Percentiles rank a stretch among this genome's conserved stretches.
Conservation (phyloP, 2,113 vertebrate species). For the Hemiscyllium ocellatum region DNA sequence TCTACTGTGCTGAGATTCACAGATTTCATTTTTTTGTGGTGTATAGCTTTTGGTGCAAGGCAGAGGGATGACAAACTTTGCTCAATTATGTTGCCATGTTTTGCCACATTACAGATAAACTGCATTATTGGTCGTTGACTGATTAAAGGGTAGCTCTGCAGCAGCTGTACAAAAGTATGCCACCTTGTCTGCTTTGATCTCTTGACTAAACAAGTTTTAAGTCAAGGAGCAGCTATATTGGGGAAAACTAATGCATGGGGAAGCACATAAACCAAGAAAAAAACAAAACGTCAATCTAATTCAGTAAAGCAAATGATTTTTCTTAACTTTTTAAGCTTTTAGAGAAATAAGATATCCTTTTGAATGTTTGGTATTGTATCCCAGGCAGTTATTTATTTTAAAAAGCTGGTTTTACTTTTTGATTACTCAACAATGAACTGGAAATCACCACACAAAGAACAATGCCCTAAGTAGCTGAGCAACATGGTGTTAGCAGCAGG, state of each 20-base stretch:
- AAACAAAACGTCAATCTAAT: not conserved
- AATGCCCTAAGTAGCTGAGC: not conserved
- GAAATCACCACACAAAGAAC: not conserved
- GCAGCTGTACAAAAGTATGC: not conserved
- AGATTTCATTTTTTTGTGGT: not conserved
- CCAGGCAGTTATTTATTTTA: not conserved
- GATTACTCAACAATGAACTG: not conserved
- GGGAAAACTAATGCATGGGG: not conserved
- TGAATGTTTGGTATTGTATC: not conserved
- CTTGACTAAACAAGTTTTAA: not conserved
- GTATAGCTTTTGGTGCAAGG: not conserved
- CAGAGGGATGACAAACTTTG: not conserved
- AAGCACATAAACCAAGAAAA: not conserved
- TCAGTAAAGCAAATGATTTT: constrained; percentile 9
- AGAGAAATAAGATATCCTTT: not conserved
- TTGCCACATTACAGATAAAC: not conserved
- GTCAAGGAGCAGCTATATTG: not conserved
- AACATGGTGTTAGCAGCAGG: too few relatives aligned
- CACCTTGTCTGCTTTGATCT: not conserved
- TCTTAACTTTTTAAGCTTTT: not conserved
- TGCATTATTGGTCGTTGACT: not conserved
- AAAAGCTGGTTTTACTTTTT: not conserved
- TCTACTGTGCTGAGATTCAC: not conserved
- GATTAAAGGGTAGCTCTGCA: constrained; percentile 19
- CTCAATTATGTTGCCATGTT: not conserved